These are phyloP conservation scores for Pycnomerus fuliginosus DNA, from an alignment of 2,888 invertebrate species.

Conservation along the genomic window DNA sequence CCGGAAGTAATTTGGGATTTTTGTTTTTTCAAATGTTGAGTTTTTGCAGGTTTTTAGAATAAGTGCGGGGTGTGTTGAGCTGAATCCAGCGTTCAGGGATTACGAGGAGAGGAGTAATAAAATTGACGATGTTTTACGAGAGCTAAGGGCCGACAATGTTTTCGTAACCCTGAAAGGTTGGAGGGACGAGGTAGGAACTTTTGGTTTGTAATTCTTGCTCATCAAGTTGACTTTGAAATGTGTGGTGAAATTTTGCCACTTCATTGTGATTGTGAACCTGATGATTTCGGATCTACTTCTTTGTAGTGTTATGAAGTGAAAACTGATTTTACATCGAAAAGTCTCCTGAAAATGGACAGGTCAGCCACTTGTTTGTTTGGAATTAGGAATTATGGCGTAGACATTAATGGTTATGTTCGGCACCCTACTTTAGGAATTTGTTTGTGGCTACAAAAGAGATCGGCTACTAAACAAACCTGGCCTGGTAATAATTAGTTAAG, in stretches of 20 bases:
- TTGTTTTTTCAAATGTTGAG: too few species aligned
- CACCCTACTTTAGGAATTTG: constrained; percentile 83
- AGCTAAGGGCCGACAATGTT: constrained; percentile 71
- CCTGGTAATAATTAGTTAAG: too few species aligned
- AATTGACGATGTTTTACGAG: constrained; percentile 76
- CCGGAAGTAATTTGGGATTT: constrained; percentile 78
- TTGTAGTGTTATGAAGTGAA: constrained; percentile 84
- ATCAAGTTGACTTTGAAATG: too few species aligned
- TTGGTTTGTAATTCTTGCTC: too few species aligned
- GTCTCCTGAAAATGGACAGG: constrained; percentile 80
- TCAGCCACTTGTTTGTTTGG: constrained; percentile 93
- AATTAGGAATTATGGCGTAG: constrained; percentile 90
- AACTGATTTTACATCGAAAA: constrained; percentile 64
- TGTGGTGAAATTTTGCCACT: too few species aligned
- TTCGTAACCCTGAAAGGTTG: constrained; percentile 85
- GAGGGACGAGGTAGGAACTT: constrained; percentile 88
- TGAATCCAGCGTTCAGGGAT: constrained; percentile 85
- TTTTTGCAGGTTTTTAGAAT: constrained; percentile 67
- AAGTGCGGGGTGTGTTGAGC: constrained; percentile 71
- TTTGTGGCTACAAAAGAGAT: constrained; percentile 90
- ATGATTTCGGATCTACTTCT: too few species aligned
- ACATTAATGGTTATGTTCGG: constrained; percentile 89
- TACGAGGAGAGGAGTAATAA: constrained; percentile 78
- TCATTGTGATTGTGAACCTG: too few species aligned
- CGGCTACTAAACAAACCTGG: constrained; percentile 92